A percentile compares a stretch with the other conserved stretches of the same genome.
Evolutionary conservation across 2,888 invertebrate genomes (phyloP).

Genomic region (Druceiella hillmani): DNA sequence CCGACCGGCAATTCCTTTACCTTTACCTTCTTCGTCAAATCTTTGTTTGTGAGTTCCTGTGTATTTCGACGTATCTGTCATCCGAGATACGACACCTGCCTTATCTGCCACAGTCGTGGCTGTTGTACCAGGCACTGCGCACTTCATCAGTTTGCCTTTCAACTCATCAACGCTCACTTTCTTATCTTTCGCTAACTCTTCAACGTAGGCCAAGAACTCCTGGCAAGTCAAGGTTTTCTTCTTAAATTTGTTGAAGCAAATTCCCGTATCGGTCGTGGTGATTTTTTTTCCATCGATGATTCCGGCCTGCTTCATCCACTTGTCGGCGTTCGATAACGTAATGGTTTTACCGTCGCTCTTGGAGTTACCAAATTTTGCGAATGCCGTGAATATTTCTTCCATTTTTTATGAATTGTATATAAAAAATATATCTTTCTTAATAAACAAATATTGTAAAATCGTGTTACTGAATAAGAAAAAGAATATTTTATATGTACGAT

Average conservation of each 20-base stretch:
- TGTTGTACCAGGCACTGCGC: conserved; percentile 52
- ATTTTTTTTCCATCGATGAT: conserved; percentile 57
- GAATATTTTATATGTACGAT: too few relatives aligned
- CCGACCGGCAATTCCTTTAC: conserved; percentile 59
- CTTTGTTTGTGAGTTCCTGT: conserved; percentile 64
- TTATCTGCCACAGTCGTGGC: conserved; percentile 30
- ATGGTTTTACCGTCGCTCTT: conserved; percentile 62
- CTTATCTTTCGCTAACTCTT: conserved; percentile 59
- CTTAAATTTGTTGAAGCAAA: conserved; percentile 65
- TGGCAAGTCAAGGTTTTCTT: conserved; percentile 31
- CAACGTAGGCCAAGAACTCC: conserved; percentile 52
- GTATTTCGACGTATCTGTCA: conserved; percentile 62
- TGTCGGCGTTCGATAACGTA: conserved; percentile 63
- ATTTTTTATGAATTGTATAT: too few relatives aligned
- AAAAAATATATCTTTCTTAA: too few relatives aligned
- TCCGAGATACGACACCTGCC: conserved; percentile 47
- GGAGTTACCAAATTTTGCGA: conserved; percentile 63
- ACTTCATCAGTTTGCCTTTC: conserved; percentile 54
- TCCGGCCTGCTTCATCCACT: conserved; percentile 70
- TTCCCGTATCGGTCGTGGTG: conserved; percentile 66
- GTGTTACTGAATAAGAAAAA: too few relatives aligned
- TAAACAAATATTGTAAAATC: too few relatives aligned
- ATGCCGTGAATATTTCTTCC: conserved; percentile 51
- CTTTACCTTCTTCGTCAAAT: conserved; percentile 61
- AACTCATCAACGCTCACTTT: conserved; percentile 55